Evolutionary conservation across 2,797 vertebrate species (phyloP), one percentile per base, ranked within the genome.

Genomic region (Morus bassanus): DNA sequence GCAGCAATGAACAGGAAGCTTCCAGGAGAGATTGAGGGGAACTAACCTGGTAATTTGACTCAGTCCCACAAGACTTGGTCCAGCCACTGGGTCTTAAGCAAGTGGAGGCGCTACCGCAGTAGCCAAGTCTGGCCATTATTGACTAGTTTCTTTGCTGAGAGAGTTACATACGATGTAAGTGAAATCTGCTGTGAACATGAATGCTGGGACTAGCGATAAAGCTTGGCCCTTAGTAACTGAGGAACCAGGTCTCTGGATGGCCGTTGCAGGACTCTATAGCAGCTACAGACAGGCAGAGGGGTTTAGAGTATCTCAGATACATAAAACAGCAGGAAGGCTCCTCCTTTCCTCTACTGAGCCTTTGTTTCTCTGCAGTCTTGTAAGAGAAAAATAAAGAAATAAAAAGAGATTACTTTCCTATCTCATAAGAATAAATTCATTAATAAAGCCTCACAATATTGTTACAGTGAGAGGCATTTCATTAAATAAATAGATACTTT

Each of bases 401-500:
- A 68, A 50, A 15, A 24, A 64, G 30, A 54, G 1, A 70, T 80
- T 60, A 31, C 56, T 75, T 68, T 67, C 41, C 60, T 67, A 24
- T 33, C 67, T 64, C 68, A n/a, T 80, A 74, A 74, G 60, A 76
- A 75, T 78, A 89, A 91, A 75, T 48, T 84, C 61, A 93, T 96
- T 94, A 93, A 86, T 91, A 88, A 94, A 89, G 39, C 28, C 43
- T 59, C 56, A 77, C 63, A 73, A 46, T 69, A 48, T 67, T 59
- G 56, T 79, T 88, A 79, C 39, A 77, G 41, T 43, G 75, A 92
- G 75, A 93, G 72, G 65, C 50, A 81, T 89, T 85, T 76, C 39
- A 48, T 83, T 88, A 93, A 91, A 76, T 84, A 92, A 93, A 95
- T 64, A 96, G 68, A 60, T 60, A 48, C 61, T 93, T 93, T 35